Base-by-base conservation (phyloP, 2,888 invertebrate genomes). In the Anoplius nigerrimus region DNA sequence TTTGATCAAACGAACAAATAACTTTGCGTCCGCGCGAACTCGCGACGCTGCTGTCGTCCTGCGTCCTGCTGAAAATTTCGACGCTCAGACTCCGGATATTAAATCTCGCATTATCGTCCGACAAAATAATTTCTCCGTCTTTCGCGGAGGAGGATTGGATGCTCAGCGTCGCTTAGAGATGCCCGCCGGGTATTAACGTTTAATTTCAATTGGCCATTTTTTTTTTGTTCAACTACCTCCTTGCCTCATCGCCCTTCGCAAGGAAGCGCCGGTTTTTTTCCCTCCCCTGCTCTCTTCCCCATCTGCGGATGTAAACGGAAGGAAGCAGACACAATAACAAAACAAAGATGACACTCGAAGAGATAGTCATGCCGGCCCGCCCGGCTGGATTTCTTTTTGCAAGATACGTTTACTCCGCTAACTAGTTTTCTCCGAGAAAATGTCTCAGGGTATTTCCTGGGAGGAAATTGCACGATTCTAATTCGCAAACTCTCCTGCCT, bases 381-480 rank as follows among this genome's bases (percentile, higher is more conserved):
- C 5, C 27, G 20, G 21, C n/a, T 20, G 34, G 42, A 11, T 27
- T 56, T 15, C 43, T 62, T 56, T 72, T 65, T 54, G 27, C 42
- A 43, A 21, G 53, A 55, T 62, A 56, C 63, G 16, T 72, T 62
- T 55, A 16, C 48, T 46, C 42, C 42, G 61, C 52, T 51, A 67
- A 71, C 61, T 62, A 58, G 55, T 64, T 67, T 67, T 60, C 61
- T 53, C 34, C 24, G 48, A 45, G 21, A 46, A 46, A 67, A 67
- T 48, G 58, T 58, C 67, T 43, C 34, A 55, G 16, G 58, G 60
- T 67, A 72, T 71, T 64, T 71, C 71, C 64, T 71, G 63, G 45
- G 46, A 72, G 72, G 66, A 71, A 72, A 72, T 72, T 72, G 64
- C 71, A 71, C 42, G 64, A 71, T 71, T 71, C 57, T 71, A 72